Evolutionary conservation across 2,113 vertebrate species (phyloP).

Genomic region (Suricata suricatta): DNA sequence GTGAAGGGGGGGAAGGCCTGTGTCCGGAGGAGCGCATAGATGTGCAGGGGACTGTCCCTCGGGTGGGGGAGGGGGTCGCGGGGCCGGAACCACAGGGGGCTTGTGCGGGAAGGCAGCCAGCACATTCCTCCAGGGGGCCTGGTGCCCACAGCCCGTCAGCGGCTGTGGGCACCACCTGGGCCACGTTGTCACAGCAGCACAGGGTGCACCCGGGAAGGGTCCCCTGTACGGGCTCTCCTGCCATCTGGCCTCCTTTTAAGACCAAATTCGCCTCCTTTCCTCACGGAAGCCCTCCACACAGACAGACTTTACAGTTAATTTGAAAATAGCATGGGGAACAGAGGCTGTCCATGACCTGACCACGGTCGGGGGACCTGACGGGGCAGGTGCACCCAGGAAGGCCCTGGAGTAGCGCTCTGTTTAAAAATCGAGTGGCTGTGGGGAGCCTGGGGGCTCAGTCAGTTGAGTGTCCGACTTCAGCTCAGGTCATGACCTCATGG

Average conservation of each 20-base stretch:
- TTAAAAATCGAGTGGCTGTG: too few relatives aligned
- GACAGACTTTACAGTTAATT: neutral
- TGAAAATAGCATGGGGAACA: neutral
- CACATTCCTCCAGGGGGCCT: accelerated
- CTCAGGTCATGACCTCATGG: too few relatives aligned
- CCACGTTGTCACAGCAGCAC: accelerated
- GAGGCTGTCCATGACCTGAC: neutral
- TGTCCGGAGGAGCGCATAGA: accelerated
- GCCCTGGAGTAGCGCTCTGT: accelerated
- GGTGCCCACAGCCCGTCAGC: accelerated
- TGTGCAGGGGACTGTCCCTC: neutral
- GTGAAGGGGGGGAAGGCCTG: too few relatives aligned
- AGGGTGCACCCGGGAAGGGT: accelerated
- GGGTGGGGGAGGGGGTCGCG: accelerated
- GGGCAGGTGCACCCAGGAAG: accelerated
- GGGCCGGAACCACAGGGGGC: accelerated
- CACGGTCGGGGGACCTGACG: neutral
- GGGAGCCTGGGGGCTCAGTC: too few relatives aligned
- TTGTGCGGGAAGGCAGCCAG: accelerated
- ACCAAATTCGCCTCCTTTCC: neutral
- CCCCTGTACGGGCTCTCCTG: neutral
- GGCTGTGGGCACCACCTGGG: accelerated
- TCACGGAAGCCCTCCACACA: neutral
- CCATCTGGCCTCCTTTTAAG: neutral
- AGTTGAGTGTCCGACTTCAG: too few relatives aligned